These are phyloP conservation scores for Amphipyra tragopoginis DNA, from an alignment of 2,888 invertebrate genomes.

Conservation along the genomic window DNA sequence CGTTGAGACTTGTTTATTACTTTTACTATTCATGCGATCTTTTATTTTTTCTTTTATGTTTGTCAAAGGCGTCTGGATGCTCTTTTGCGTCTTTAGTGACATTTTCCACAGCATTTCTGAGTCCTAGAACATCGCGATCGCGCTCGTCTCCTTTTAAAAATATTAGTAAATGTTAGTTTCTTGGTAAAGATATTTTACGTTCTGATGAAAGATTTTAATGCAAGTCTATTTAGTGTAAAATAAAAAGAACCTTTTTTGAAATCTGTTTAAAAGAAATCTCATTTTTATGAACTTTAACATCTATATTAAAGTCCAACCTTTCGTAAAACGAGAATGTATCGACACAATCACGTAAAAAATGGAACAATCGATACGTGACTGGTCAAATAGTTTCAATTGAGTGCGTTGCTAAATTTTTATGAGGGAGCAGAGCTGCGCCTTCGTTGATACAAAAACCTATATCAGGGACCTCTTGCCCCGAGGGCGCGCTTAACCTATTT, in stretches of 20 bases:
- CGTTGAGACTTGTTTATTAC: constrained; percentile 41
- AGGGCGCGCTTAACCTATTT: constrained; percentile 83
- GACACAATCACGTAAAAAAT: constrained; percentile 59
- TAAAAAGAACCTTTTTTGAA: too few relatives aligned
- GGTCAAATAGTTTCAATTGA: constrained; percentile 61
- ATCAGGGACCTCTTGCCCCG: constrained; percentile 68
- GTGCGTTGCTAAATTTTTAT: constrained; percentile 71
- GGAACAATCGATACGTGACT: constrained; percentile 53
- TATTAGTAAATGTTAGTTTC: constrained; percentile 1
- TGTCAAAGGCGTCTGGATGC: constrained; percentile 35
- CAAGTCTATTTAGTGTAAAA: too few relatives aligned
- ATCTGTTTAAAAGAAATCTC: too few relatives aligned
- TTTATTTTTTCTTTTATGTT: constrained; percentile 30
- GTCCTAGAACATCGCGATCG: not conserved
- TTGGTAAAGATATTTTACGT: not conserved
- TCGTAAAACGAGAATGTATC: constrained; percentile 36
- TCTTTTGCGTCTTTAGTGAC: constrained; percentile 24
- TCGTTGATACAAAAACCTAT: constrained; percentile 76
- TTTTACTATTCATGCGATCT: constrained; percentile 24
- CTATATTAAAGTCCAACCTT: constrained; percentile 8
- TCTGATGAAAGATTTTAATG: not conserved
- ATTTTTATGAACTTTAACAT: constrained; percentile 8
- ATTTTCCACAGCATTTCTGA: constrained; percentile 2
- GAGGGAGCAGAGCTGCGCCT: constrained; percentile 61
- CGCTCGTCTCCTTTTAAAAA: constrained; percentile 12